A percentile compares a stretch with the other conserved stretches of the same genome.
These are phyloP conservation scores for Acanthaster planci DNA, from an alignment of 35 echinoderm and acorn worm species.

Conservation along the genomic window DNA sequence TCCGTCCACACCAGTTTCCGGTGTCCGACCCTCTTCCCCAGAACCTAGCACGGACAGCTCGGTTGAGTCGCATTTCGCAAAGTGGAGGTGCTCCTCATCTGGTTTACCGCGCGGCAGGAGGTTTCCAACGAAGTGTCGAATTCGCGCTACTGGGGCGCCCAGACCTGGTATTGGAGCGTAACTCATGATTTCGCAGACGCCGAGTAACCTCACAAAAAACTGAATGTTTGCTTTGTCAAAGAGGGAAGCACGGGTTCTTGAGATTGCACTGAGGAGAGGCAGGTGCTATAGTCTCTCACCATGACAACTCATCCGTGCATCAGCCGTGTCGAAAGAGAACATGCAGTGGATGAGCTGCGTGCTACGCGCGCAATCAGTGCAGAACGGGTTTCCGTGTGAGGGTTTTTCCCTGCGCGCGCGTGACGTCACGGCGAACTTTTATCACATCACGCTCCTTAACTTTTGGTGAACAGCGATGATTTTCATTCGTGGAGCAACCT, in stretches of 20 bases:
- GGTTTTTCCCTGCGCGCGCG: too few species aligned
- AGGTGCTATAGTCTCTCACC: not conserved
- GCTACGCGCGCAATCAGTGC: conserved; percentile 32
- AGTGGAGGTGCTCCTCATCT: conserved; percentile 36
- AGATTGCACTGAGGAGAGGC: not conserved
- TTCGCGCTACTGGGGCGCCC: conserved; percentile 5
- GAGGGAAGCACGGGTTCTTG: not conserved
- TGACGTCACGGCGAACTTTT: too few species aligned
- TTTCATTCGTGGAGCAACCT: too few species aligned
- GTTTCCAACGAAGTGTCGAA: not conserved
- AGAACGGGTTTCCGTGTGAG: not conserved
- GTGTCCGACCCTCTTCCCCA: not conserved
- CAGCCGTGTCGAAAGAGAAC: not conserved
- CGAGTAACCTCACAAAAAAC: not conserved
- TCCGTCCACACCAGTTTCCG: not conserved
- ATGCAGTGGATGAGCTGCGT: not conserved
- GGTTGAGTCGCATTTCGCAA: conserved; percentile 34
- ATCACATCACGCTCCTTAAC: too few species aligned
- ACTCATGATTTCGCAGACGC: not conserved
- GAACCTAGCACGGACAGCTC: conserved; percentile 23
- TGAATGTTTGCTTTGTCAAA: not conserved
- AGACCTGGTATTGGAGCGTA: not conserved
- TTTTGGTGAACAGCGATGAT: too few species aligned
- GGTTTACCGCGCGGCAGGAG: not conserved
- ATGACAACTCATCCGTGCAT: not conserved